A percentile compares a stretch with the other conserved stretches of the same genome.
These are phyloP conservation scores for Halcyon badia DNA, from an alignment of 2,797 vertebrate genomes.

Conservation along the genomic window DNA sequence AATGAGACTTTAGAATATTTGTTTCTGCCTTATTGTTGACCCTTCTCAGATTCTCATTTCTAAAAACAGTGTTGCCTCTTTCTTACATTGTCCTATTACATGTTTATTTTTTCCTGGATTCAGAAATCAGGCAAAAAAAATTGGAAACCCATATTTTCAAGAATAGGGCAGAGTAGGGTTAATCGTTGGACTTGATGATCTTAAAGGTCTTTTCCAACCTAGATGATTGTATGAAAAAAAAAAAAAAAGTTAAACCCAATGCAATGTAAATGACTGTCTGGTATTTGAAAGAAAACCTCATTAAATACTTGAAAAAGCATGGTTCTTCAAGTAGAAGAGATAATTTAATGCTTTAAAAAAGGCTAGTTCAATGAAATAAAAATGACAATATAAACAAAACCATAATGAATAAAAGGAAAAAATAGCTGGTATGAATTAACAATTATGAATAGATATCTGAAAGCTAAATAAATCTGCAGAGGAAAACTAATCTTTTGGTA, in stretches of 20 bases:
- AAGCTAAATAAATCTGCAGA: not conserved
- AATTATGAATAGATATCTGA: not conserved
- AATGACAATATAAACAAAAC: not conserved
- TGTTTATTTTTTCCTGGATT: not conserved
- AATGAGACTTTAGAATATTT: not conserved
- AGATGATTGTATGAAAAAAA: not conserved
- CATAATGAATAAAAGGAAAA: not conserved
- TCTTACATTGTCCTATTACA: not conserved
- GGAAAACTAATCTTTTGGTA: not conserved
- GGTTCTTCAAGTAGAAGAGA: not conserved
- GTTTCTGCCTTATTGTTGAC: not conserved
- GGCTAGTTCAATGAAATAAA: not conserved
- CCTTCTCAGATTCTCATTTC: not conserved
- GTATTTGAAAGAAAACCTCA: not conserved
- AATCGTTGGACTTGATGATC: too few species aligned
- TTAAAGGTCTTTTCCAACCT: too few species aligned
- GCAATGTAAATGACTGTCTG: not conserved
- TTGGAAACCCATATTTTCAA: not conserved
- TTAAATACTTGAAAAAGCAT: not conserved
- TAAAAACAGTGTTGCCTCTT: not conserved
- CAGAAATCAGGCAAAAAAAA: not conserved
- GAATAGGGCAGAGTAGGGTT: not conserved
- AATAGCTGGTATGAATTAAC: not conserved
- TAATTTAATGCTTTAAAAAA: not conserved
- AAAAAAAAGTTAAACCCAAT: not conserved